A percentile compares a stretch with the other conserved stretches of the same genome.
phyloP scores from a whole-genome alignment of 2,113 vertebrate species.

The Clupea harengus region DNA sequence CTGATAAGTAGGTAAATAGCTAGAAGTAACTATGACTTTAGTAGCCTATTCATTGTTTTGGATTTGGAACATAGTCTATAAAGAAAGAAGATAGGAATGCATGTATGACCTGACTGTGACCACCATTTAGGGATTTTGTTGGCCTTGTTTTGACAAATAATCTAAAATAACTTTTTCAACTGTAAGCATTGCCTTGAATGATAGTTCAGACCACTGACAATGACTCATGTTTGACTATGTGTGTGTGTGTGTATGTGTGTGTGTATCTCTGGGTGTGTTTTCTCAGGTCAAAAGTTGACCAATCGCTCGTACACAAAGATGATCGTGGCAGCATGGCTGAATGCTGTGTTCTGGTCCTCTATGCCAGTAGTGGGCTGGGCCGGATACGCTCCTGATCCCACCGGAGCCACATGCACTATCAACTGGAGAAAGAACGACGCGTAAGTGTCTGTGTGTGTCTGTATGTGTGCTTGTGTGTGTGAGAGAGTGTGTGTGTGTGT shows the following conservation, averaged over 20 bases:
- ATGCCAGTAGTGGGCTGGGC: constrained; percentile 93
- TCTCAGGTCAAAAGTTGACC: constrained; percentile 85
- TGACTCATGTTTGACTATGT: background rate
- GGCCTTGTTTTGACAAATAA: background rate
- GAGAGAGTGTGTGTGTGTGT: background rate
- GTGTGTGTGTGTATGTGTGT: constrained; percentile 16
- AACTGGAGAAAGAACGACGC: constrained; percentile 90
- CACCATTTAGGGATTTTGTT: background rate
- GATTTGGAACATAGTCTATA: background rate
- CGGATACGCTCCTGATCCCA: constrained; percentile 90
- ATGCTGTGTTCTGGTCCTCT: constrained; percentile 91
- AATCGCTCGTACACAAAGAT: constrained; percentile 75
- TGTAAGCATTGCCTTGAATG: background rate
- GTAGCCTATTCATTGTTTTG: too few species aligned
- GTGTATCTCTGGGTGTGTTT: constrained; percentile 33
- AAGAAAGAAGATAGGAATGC: background rate
- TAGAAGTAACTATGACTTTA: too few species aligned
- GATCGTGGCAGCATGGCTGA: constrained; percentile 89
- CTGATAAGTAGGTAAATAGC: background rate
- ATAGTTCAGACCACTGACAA: background rate
- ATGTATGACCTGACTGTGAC: background rate
- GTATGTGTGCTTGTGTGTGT: constrained; percentile 68
- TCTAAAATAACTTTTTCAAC: background rate
- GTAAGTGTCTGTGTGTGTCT: constrained; percentile 88
- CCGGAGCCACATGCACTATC: constrained; percentile 93